These are phyloP conservation scores for Oscheius sp. DNA, from an alignment of 2,888 invertebrate genomes.

Conservation along the genomic window DNA sequence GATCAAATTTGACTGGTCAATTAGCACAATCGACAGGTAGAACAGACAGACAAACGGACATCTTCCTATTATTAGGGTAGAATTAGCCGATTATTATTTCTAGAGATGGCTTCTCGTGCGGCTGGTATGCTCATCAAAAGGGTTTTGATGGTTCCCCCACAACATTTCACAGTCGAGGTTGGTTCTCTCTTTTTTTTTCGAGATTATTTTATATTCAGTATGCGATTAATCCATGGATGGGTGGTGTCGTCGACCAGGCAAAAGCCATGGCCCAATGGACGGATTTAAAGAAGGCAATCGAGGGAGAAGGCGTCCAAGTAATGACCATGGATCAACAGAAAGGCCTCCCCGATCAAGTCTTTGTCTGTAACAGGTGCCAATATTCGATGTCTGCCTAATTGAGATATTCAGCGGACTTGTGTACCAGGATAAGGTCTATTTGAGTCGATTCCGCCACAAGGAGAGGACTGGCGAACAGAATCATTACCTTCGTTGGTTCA, in stretches of 20 bases:
- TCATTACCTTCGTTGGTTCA: slow-evolving; percentile 71
- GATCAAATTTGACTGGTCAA: too few species aligned
- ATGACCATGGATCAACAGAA: slow-evolving; percentile 66
- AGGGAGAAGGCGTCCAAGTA: slow-evolving; percentile 68
- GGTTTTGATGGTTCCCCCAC: slow-evolving; percentile 72
- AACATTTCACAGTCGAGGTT: slow-evolving; percentile 69
- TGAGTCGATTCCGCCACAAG: slow-evolving; percentile 71
- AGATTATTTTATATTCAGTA: slow-evolving; percentile 51
- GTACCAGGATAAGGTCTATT: slow-evolving; percentile 67
- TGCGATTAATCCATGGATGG: slow-evolving; percentile 73
- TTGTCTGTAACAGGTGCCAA: slow-evolving; percentile 70
- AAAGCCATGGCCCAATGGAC: slow-evolving; percentile 69
- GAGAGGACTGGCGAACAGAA: slow-evolving; percentile 70
- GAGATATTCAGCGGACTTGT: slow-evolving; percentile 61
- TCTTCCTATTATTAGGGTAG: too few species aligned
- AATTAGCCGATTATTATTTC: neutral
- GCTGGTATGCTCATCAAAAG: slow-evolving; percentile 53
- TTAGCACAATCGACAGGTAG: too few species aligned
- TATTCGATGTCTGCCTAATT: too few species aligned
- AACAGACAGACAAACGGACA: too few species aligned
- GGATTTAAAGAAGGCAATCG: slow-evolving; percentile 65
- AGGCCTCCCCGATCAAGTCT: slow-evolving; percentile 73
- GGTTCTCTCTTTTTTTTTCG: neutral
- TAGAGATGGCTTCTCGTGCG: slow-evolving; percentile 29
- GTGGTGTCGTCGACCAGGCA: slow-evolving; percentile 68